These are phyloP conservation scores for Nomada ferruginata DNA, from an alignment of 2,888 invertebrate genomes.

Conservation along the genomic window DNA sequence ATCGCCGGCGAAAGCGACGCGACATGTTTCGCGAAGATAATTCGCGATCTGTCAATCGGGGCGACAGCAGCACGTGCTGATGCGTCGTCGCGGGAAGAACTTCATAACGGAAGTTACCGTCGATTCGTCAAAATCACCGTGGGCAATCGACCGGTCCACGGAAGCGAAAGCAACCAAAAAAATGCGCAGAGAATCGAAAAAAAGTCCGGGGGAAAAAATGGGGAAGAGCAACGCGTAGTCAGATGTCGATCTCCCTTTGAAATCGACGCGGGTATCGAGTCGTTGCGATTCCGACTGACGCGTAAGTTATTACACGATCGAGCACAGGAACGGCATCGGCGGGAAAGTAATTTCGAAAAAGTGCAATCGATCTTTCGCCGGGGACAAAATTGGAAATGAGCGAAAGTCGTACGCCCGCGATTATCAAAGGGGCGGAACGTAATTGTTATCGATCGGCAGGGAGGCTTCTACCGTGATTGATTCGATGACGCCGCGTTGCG, in stretches of 20 bases:
- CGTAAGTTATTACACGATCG: slow-evolving; percentile 13
- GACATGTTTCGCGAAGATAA: slow-evolving; percentile 44
- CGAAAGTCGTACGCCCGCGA: not conserved
- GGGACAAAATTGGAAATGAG: too few species aligned
- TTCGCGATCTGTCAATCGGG: slow-evolving; percentile 53
- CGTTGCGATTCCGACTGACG: slow-evolving; percentile 1
- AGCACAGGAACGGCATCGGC: not conserved
- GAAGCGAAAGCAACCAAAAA: not conserved
- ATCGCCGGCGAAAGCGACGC: slow-evolving; percentile 13
- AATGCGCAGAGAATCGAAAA: not conserved
- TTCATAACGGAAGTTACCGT: slow-evolving; percentile 53
- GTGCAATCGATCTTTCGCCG: too few species aligned
- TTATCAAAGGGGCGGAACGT: not conserved
- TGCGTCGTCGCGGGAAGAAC: slow-evolving; percentile 51
- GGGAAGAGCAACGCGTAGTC: not conserved
- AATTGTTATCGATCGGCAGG: not conserved
- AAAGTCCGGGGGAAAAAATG: not conserved
- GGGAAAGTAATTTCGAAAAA: not conserved
- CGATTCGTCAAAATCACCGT: slow-evolving; percentile 59
- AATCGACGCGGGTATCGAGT: slow-evolving; percentile 3
- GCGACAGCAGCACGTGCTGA: slow-evolving; percentile 39
- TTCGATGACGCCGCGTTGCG: slow-evolving; percentile 12
- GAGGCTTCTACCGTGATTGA: slow-evolving; percentile 7
- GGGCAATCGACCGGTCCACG: slow-evolving; percentile 36
- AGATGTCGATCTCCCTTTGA: not conserved